Evolutionary conservation across 2,797 vertebrate species (phyloP).

Genomic region (Rhinophrynus dorsalis): DNA sequence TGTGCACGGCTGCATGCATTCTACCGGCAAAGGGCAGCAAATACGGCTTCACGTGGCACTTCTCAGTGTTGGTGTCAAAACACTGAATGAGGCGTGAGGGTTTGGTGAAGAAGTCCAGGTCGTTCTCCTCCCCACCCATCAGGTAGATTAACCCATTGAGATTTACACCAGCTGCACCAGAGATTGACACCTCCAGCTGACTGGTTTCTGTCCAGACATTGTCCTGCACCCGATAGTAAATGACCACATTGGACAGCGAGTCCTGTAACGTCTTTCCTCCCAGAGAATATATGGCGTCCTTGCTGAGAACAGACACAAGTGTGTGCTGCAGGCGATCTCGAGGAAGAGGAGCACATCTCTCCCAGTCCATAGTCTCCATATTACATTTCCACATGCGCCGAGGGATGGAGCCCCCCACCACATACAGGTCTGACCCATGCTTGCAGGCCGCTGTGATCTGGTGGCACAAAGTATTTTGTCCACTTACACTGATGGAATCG

Average conservation of each 20-base stretch:
- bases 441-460: conserved; percentile 98
- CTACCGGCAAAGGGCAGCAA: conserved; percentile 91
- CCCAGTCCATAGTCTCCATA: conserved; percentile 98
- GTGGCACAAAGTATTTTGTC: conserved; percentile 96
- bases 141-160: conserved; percentile 93
- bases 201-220: conserved; percentile 96
- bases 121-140: conserved; percentile 94
- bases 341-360: conserved; percentile 93
- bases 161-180: conserved; percentile 91
- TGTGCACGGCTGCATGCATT: conserved; percentile 96
- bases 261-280: conserved; percentile 96
- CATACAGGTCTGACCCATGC: conserved; percentile 91
- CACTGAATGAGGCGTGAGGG: conserved; percentile 97
- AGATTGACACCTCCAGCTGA: conserved; percentile 92
- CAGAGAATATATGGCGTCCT: conserved; percentile 92
- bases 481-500: conserved; percentile 90
- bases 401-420: conserved; percentile 95
- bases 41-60: conserved; percentile 91
- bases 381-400: conserved; percentile 99
- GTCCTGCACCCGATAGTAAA: conserved; percentile 93
- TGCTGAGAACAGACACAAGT: conserved; percentile 85
- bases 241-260: conserved; percentile 91
- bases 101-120: conserved; percentile 98
- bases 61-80: conserved; percentile 88
- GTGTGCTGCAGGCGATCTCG: conserved; percentile 96